Percentiles rank a stretch among this genome's conserved stretches.
Conservation (phyloP, 2,113 vertebrate genomes). For the Vicugna pacos region DNA sequence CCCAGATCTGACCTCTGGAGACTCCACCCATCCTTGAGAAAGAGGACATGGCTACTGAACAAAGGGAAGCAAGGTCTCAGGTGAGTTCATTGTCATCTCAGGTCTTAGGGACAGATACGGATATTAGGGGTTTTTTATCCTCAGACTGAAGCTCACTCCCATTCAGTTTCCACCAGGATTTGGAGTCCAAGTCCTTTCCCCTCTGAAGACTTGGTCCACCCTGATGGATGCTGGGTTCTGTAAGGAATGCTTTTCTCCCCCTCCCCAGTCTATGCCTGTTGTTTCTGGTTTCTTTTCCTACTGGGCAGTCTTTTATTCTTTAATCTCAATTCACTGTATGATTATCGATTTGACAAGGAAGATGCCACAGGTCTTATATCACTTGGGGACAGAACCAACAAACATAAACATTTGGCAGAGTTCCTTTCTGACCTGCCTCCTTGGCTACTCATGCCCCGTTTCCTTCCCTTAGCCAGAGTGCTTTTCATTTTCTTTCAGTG, state of each 20-base stretch:
- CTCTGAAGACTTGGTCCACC: neutral
- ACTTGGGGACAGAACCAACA: neutral
- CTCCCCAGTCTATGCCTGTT: neutral
- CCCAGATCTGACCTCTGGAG: conserved; percentile 33
- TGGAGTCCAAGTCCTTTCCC: neutral
- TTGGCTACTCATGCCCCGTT: neutral
- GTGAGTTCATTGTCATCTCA: conserved; percentile 6
- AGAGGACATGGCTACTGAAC: conserved; percentile 56
- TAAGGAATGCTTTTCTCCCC: neutral
- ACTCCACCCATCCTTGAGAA: neutral
- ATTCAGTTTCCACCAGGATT: neutral
- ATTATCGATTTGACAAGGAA: neutral
- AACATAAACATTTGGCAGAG: neutral
- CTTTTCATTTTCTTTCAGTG: neutral
- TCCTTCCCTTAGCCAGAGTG: neutral
- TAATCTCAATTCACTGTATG: neutral
- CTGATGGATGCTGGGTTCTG: neutral
- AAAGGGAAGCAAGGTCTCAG: neutral
- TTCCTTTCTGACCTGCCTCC: neutral
- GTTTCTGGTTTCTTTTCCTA: neutral
- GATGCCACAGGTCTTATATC: neutral
- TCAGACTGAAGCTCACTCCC: neutral
- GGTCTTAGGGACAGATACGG: neutral
- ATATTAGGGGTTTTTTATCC: too few species aligned
- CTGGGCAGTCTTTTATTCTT: neutral